Evolutionary conservation across 2,113 vertebrate species (phyloP).

Genomic region (Pterophyllum scalare): DNA sequence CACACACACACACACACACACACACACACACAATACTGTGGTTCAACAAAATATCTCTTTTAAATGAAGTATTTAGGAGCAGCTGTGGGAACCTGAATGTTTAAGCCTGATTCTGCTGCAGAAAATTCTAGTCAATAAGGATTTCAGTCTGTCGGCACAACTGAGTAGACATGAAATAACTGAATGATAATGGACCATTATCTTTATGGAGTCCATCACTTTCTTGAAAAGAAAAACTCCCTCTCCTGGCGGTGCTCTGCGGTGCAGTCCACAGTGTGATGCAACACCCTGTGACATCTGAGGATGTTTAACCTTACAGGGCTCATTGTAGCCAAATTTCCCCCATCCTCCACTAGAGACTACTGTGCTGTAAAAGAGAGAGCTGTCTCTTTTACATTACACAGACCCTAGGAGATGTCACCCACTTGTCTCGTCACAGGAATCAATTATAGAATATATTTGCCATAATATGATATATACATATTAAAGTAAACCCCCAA

Average conservation of each 20-base stretch:
- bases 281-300: conserved; percentile 69
- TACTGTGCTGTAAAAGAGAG: conserved; percentile 37
- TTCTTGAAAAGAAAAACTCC: conserved; percentile 52
- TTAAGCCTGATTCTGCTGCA: conserved; percentile 21
- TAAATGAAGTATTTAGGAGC: conserved; percentile 6
- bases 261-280: conserved; percentile 48
- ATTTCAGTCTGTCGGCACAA: conserved; percentile 2
- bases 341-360: conserved; percentile 15
- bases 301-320: conserved; percentile 65
- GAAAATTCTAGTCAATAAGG: conserved; percentile 11
- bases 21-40: not conserved
- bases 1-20: not conserved
- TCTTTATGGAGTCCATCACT: conserved; percentile 32
- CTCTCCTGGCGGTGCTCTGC: conserved; percentile 73
- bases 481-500: conserved; percentile 71
- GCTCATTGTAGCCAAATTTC: conserved; percentile 55
- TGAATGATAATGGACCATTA: not conserved
- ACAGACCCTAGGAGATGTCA: conserved; percentile 67
- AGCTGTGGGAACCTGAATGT: conserved; percentile 29
- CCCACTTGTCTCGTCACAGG: conserved; percentile 69
- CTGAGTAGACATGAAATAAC: conserved; percentile 29
- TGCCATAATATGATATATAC: conserved; percentile 68
- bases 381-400: conserved; percentile 62
- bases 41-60: conserved; percentile 22
- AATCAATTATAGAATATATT: conserved; percentile 70